A percentile compares a stretch with the other conserved stretches of the same genome.
Evolutionary conservation across 1,140 invertebrate genomes (phyloP).

Genomic region (Drosophila takahashii): DNA sequence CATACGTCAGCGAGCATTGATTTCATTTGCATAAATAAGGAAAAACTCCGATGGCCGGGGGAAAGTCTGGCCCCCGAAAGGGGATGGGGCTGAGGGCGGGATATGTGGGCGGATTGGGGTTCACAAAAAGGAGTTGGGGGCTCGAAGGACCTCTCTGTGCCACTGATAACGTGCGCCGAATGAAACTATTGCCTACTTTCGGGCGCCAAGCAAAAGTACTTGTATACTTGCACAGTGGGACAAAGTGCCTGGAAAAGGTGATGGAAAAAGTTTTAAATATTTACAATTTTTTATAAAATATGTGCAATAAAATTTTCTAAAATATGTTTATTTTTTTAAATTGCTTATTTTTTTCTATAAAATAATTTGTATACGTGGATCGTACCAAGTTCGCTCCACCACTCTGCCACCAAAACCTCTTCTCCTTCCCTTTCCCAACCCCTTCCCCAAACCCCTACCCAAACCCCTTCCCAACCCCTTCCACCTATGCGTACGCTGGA

Average conservation of each 20-base stretch:
- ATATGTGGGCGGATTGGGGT: background rate
- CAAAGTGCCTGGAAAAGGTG: background rate
- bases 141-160: background rate
- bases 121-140: background rate
- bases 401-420: too few species aligned
- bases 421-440: too few species aligned
- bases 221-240: conserved; percentile 2
- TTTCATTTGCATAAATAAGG: conserved; percentile 79
- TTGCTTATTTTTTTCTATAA: too few species aligned
- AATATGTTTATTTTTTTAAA: too few species aligned
- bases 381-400: too few species aligned
- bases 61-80: conserved; percentile 6
- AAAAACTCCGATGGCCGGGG: conserved; percentile 28
- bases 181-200: conserved; percentile 45
- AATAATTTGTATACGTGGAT: too few species aligned
- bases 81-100: background rate
- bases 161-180: conserved; percentile 18
- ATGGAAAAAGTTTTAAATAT: background rate
- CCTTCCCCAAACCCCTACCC: background rate
- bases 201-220: background rate
- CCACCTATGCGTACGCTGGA: conserved; percentile 20
- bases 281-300: too few species aligned
- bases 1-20: conserved; percentile 66
- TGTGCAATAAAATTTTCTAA: too few species aligned
- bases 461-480: background rate